Base-by-base conservation (phyloP, 2,888 invertebrate genomes). In the Ceraclea dissimilis region DNA sequence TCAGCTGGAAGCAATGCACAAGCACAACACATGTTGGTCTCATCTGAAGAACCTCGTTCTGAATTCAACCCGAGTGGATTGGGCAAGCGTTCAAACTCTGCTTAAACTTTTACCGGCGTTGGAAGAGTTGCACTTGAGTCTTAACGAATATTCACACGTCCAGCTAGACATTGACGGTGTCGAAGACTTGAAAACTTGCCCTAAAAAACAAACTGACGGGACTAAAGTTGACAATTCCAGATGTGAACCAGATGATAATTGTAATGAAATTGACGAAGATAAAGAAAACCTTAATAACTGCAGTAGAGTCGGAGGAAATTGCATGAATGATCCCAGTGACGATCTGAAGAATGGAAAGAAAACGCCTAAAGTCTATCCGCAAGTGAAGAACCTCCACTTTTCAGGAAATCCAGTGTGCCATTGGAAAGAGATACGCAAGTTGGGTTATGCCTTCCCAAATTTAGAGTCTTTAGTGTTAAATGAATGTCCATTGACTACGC, bases 101-200 rank as follows among this genome's bases (percentile, higher is more conserved):
- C 78, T 94, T 53, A 83, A 84, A 66, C 81, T 86, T 67, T 77
- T 90, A 61, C 88, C 87, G 56, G 84, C 85, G 68, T 78, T 96
- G 46, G 89, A 93, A 76, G 96, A 96, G 73, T 77, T 97, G 62
- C 95, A 96, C 73, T 75, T 96, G 66, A 94, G 95, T 68, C 79
- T 94, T 60, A 97, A 96, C 72, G 88, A 91, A 69, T 93, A 91
- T 71, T 81, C 82, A 21, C 81, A 84, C 63, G 88, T 93, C 39
- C 81, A 88, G 56, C 75, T 92, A 47, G 82, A 82, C 61, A 71
- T 73, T 19, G 64, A 70, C 39, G 65, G 67, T 58, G 66, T 68
- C 49, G 67, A 55, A 49, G 49, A 44, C 67, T 54, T 63, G 65
- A 59, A 52, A 48, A 18, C 63, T 61, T 50, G 48, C 17, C 49